Percentiles rank a stretch among this genome's conserved stretches.
Evolutionary conservation across 37 sponge, comb jelly and placozoan species (phyloP).

Genomic region (Hexactinellida sp.): DNA sequence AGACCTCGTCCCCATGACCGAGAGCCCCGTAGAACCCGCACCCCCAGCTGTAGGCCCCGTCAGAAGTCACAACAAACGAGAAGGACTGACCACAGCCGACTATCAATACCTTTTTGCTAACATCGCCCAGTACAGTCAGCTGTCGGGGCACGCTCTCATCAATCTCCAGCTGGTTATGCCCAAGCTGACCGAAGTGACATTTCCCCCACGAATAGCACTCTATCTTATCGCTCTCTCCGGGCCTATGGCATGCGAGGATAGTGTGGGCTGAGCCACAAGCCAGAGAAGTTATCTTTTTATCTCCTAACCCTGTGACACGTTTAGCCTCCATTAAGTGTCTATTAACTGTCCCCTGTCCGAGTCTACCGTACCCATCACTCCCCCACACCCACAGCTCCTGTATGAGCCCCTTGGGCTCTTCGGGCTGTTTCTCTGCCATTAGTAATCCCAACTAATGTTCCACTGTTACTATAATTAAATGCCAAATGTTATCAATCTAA

Average conservation of each 20-base stretch:
- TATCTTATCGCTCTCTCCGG: background rate
- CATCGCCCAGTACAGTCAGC: conserved; percentile 38
- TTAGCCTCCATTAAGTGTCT: conserved; percentile 20
- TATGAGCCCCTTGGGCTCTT: background rate
- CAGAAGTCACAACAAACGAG: conserved; percentile 26
- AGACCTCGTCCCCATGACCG: conserved; percentile 40
- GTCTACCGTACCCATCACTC: conserved; percentile 54
- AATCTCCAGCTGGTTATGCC: conserved; percentile 45
- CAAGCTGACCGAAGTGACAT: conserved; percentile 67
- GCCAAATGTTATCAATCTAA: no score
- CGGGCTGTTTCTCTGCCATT: no score
- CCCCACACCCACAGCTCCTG: conserved; percentile 43
- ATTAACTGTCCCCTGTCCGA: conserved; percentile 51
- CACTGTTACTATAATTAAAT: no score
- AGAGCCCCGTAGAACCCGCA: conserved; percentile 43
- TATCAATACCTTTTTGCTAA: background rate
- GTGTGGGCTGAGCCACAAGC: conserved; percentile 48
- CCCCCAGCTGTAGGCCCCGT: conserved; percentile 64
- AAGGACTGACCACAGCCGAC: conserved; percentile 53
- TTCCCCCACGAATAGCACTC: conserved; percentile 52
- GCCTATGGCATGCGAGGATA: background rate
- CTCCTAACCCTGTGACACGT: conserved; percentile 18
- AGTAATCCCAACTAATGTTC: no score
- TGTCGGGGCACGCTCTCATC: conserved; percentile 23
- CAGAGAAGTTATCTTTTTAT: background rate